Conservation (phyloP, 2,888 invertebrate genomes). For the Spisula solida region DNA sequence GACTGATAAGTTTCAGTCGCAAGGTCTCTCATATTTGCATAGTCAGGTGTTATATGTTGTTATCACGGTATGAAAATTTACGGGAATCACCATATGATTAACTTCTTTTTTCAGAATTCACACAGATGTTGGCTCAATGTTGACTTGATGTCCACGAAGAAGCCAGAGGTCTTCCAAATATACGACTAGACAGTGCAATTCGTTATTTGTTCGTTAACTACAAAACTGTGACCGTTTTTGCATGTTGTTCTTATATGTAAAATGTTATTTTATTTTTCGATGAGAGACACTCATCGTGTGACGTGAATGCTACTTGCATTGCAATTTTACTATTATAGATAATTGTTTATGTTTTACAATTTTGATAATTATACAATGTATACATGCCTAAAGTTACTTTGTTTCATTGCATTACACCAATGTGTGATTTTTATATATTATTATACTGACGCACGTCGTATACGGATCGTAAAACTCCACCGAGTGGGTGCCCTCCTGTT, state of each 20-base stretch:
- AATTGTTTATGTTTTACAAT: not conserved
- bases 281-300: not conserved
- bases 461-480: no score
- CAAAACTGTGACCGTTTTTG: not conserved
- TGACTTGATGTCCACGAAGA: constrained; percentile 28
- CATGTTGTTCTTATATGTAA: not conserved
- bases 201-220: not conserved
- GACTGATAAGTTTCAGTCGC: no score
- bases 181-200: not conserved
- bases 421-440: no score
- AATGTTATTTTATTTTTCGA: not conserved
- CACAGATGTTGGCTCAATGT: constrained; percentile 53
- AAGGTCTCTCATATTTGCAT: no score
- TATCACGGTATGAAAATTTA: no score
- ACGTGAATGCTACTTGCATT: not conserved
- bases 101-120: constrained; percentile 53
- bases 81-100: not conserved
- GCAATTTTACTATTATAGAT: not conserved
- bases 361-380: not conserved
- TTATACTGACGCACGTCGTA: no score
- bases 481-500: no score
- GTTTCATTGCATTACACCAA: no score
- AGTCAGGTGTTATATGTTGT: no score
- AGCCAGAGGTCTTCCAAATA: not conserved
- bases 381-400: not conserved